phyloP scores from a whole-genome alignment of 2,113 vertebrate genomes.

The Catharus fuscescens region DNA sequence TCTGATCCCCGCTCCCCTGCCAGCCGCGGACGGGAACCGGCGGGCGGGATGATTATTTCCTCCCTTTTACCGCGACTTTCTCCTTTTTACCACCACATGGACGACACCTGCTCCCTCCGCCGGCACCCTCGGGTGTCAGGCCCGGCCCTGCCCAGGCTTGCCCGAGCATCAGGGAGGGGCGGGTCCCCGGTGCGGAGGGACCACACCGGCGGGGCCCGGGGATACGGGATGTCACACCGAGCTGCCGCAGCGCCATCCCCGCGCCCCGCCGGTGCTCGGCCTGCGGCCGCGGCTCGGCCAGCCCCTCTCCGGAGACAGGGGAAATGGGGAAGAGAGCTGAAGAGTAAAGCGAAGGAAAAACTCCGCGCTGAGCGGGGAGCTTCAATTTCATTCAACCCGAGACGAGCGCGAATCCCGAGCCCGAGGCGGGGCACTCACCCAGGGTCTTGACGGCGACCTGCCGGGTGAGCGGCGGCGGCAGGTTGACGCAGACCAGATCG shows the following conservation, averaged over 20 bases:
- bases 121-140: neutral
- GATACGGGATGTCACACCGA: neutral
- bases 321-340: neutral
- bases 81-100: neutral
- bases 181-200: neutral
- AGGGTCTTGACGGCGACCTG: conserved; percentile 97
- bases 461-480: conserved; percentile 93
- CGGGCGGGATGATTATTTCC: neutral
- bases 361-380: neutral
- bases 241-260: neutral
- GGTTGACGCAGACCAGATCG: conserved; percentile 96
- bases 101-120: neutral
- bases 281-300: neutral
- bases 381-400: neutral
- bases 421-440: conserved; percentile 79
- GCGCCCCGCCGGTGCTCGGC: neutral
- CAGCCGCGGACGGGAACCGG: neutral
- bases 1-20: neutral
- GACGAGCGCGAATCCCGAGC: neutral
- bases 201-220: neutral
- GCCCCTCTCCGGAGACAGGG: neutral
- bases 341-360: neutral
- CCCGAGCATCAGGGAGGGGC: neutral
- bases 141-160: neutral
- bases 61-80: neutral